Evolutionary conservation across 1,140 invertebrate species (phyloP), one percentile per base, ranked within the genome.

Genomic region (Plectrocnemia conspersa): DNA sequence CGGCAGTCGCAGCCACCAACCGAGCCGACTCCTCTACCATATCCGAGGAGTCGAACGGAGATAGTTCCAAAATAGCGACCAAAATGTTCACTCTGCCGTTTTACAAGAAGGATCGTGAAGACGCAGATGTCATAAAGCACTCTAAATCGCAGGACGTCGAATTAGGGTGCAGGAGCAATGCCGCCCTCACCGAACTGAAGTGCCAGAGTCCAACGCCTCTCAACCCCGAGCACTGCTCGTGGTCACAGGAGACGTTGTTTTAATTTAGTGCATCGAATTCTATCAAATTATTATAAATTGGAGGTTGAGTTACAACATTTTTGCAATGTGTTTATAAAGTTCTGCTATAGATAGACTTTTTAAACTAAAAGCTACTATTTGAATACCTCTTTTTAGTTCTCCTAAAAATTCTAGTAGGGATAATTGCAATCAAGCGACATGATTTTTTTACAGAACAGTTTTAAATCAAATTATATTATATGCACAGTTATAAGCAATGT

Each of bases 201-300:
- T 21, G 40, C 9, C 52, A 38, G 19, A 61, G 40, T 16, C 59
- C 55, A 13, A 45, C 45, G 11, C 59, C 59, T 10, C 59, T 61
- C 18, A 58, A 61, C 25, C 59, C 59, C 10, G 55, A 61, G 24
- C 59, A 47, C 24, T 61, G 59, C 41, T 61, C 59, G 10, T 57
- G 59, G 55, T 61, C 59, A 4, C 59, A 58, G 32, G 59, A 61
- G 55, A 61, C 59, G 11, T 55, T 61, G 11, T 61, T 61, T 35
- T 61, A 61, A 57, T 36, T 52, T 50, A 54, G 54, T 61, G 59
- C 58, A 61, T 61, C 58, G 58, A 61, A 61, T n/a, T n/a, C n/a
- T n/a, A n/a, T n/a, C n/a, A n/a, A n/a, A n/a, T n/a, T n/a, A n/a
- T n/a, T n/a, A 22, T 56, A 59, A 41, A 21, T 50, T 59, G 45